phyloP scores from a whole-genome alignment of 2,797 vertebrate species.

The Mormyrus hasselquistii region DNA sequence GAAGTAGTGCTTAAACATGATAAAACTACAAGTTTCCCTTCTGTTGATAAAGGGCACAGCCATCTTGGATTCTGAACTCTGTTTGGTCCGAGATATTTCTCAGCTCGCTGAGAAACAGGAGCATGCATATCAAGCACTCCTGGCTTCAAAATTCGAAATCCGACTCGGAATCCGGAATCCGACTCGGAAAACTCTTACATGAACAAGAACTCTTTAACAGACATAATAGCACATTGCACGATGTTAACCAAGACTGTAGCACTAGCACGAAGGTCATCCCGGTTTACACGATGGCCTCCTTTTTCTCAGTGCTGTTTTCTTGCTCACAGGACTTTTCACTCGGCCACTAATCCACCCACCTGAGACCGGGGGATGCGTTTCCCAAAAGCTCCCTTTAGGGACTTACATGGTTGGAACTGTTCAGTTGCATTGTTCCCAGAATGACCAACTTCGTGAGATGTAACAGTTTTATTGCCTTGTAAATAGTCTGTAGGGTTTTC shows the following conservation, averaged over 20 bases:
- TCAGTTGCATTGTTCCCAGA: neutral
- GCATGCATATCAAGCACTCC: too few relatives aligned
- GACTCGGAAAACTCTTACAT: neutral
- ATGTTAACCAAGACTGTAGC: neutral
- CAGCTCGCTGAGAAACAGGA: too few relatives aligned
- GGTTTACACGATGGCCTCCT: neutral
- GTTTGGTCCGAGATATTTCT: too few relatives aligned
- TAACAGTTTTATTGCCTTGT: neutral
- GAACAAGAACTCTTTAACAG: neutral
- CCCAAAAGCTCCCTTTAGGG: neutral
- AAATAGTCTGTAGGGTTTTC: neutral
- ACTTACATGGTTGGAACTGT: neutral
- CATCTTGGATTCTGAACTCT: too few relatives aligned
- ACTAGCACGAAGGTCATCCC: neutral
- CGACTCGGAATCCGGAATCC: too few relatives aligned
- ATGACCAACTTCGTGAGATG: neutral
- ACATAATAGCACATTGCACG: neutral
- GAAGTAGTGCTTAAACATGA: too few relatives aligned
- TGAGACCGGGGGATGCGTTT: neutral
- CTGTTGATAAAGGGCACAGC: too few relatives aligned
- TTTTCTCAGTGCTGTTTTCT: neutral
- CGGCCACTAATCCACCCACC: neutral
- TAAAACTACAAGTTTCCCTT: too few relatives aligned
- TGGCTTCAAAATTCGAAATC: too few relatives aligned
- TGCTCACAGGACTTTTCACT: neutral